Percentiles rank a stretch among this genome's conserved stretches.
Evolutionary conservation across 2,113 vertebrate genomes (phyloP).

Genomic region (Labrus mixtus): DNA sequence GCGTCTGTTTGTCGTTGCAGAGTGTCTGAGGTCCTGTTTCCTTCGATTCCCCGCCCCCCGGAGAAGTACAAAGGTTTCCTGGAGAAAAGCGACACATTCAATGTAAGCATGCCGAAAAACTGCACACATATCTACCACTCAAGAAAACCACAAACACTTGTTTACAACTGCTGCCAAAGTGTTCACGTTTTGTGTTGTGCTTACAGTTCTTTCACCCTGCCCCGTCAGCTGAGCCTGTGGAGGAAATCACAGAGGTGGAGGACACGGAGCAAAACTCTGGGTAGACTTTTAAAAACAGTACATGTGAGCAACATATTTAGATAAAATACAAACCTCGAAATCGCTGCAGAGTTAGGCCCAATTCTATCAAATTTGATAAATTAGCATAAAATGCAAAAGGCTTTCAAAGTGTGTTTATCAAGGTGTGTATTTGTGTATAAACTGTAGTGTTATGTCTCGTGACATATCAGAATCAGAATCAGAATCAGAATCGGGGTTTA

Average conservation of each 20-base stretch:
- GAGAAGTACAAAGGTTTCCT: conserved; percentile 64
- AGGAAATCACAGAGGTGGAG: conserved; percentile 68
- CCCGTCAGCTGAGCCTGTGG: conserved; percentile 26
- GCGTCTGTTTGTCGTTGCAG: conserved; percentile 51
- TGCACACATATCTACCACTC: background rate
- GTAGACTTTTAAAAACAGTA: background rate
- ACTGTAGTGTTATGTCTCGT: background rate
- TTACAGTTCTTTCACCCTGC: conserved; percentile 38
- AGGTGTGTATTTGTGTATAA: background rate
- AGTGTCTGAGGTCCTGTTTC: conserved; percentile 62
- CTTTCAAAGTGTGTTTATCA: too few relatives aligned
- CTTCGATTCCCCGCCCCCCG: conserved; percentile 68
- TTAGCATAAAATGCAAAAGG: background rate
- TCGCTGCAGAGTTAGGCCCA: background rate
- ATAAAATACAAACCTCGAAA: background rate
- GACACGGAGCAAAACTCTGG: conserved; percentile 24
- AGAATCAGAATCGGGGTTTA: too few relatives aligned
- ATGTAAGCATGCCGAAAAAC: conserved; percentile 40
- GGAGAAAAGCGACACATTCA: conserved; percentile 49
- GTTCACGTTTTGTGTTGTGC: background rate
- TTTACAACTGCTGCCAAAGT: background rate
- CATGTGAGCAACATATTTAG: background rate
- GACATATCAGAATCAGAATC: too few relatives aligned
- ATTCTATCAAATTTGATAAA: background rate
- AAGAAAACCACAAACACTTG: background rate